These are phyloP conservation scores for Vanacampus margaritifer DNA, from an alignment of 2,113 vertebrate genomes.

Conservation along the genomic window DNA sequence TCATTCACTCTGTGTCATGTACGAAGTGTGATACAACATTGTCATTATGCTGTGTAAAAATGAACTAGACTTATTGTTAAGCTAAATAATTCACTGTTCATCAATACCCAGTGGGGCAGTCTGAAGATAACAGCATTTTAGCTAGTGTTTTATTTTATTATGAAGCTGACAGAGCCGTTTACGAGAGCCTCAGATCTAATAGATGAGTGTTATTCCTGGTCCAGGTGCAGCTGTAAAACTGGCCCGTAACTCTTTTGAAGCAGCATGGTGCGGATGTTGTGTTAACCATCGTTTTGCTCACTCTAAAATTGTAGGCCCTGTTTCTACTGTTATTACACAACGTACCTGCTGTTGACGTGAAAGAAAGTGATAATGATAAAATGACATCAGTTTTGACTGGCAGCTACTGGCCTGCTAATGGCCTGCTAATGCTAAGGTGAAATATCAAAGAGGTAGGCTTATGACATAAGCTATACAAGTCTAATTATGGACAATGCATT, in stretches of 20 bases:
- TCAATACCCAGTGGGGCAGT: slow-evolving; percentile 34
- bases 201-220: slow-evolving; percentile 21
- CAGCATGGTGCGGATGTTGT: slow-evolving; percentile 4
- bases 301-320: slow-evolving; percentile 1
- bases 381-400: not conserved
- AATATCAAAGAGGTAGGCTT: not conserved
- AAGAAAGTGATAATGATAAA: not conserved
- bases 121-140: slow-evolving; percentile 28
- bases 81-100: slow-evolving; percentile 14
- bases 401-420: not conserved
- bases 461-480: slow-evolving; percentile 11
- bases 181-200: slow-evolving; percentile 39
- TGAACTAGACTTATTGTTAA: slow-evolving; percentile 16
- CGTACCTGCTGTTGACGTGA: not conserved
- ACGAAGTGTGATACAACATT: not conserved
- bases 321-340: not conserved
- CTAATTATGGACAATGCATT: slow-evolving; percentile 47
- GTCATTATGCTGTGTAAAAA: slow-evolving; percentile 3
- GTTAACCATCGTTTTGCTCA: not conserved
- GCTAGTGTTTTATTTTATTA: slow-evolving; percentile 40
- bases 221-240: slow-evolving; percentile 37
- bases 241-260: slow-evolving; percentile 24
- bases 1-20: not conserved
- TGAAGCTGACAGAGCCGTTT: slow-evolving; percentile 37
- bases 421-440: not conserved